These are phyloP conservation scores for Apodemus agrarius DNA, from an alignment of 2,797 vertebrate genomes.

Conservation along the genomic window DNA sequence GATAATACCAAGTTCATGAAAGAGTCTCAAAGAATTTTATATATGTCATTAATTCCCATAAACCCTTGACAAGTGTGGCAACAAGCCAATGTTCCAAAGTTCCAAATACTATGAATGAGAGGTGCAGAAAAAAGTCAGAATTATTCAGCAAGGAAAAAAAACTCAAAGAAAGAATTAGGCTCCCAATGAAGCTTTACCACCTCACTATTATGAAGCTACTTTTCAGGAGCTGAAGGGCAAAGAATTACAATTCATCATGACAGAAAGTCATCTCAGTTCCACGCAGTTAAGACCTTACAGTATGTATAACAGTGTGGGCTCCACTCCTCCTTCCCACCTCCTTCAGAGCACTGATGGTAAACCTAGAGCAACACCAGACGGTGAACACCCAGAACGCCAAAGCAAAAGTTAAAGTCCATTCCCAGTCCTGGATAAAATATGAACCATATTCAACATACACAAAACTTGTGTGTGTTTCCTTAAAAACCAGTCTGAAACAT, in stretches of 20 bases:
- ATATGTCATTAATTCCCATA: constrained; percentile 78
- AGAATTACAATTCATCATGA: constrained; percentile 41
- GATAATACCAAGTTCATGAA: constrained; percentile 80
- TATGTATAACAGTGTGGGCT: not conserved
- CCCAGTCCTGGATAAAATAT: not conserved
- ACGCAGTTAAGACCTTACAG: not conserved
- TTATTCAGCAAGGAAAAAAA: constrained; percentile 49
- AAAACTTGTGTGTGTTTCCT: constrained; percentile 29
- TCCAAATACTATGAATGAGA: constrained; percentile 70
- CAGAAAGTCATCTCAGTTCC: constrained; percentile 48
- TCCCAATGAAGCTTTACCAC: constrained; percentile 48
- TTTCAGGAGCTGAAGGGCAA: constrained; percentile 54
- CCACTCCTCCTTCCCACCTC: not conserved
- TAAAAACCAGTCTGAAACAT: constrained; percentile 25
- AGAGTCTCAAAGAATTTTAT: constrained; percentile 78
- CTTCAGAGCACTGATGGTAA: not conserved
- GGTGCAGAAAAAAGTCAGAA: constrained; percentile 73
- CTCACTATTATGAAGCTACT: constrained; percentile 57
- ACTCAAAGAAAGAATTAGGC: constrained; percentile 56
- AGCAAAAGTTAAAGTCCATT: constrained; percentile 34
- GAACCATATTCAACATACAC: not conserved
- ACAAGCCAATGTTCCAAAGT: constrained; percentile 77
- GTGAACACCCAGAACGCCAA: not conserved
- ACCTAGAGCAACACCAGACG: not conserved
- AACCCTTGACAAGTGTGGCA: constrained; percentile 76